phyloP scores from a whole-genome alignment of 2,888 invertebrate genomes.

The Lycocerus yunnanus region DNA sequence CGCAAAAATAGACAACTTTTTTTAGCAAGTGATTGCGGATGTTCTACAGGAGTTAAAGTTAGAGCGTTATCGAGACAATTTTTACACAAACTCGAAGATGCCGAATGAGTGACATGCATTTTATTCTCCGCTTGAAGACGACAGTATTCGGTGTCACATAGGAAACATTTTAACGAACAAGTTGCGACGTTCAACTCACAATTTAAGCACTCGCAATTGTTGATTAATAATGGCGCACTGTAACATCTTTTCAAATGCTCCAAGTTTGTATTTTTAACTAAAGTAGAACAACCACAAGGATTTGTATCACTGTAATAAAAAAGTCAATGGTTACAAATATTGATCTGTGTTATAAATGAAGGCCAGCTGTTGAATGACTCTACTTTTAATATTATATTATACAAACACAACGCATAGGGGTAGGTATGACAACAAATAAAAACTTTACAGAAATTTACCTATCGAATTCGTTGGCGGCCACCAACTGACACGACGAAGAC shows the following conservation, averaged over 20 bases:
- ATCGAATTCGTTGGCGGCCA: background rate
- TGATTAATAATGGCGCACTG: conserved; percentile 36
- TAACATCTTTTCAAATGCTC: conserved; percentile 23
- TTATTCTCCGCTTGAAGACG: conserved; percentile 36
- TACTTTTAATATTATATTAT: background rate
- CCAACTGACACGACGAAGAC: conserved; percentile 21
- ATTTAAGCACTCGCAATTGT: conserved; percentile 33
- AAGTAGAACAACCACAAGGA: conserved; percentile 40
- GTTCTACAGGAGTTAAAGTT: conserved; percentile 49
- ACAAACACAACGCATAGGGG: background rate
- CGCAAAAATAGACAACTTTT: conserved; percentile 34
- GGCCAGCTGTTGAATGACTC: conserved; percentile 25
- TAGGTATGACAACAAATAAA: background rate
- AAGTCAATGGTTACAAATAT: conserved; percentile 38
- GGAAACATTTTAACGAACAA: conserved; percentile 42
- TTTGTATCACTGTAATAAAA: conserved; percentile 35
- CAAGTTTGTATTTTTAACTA: conserved; percentile 44
- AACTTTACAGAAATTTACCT: conserved; percentile 2
- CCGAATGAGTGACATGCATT: conserved; percentile 51
- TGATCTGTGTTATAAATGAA: conserved; percentile 38
- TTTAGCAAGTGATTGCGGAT: conserved; percentile 39
- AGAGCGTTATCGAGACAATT: conserved; percentile 43
- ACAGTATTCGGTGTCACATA: conserved; percentile 42
- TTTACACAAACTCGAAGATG: conserved; percentile 48
- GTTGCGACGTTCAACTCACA: conserved; percentile 35